phyloP scores from a whole-genome alignment of 2,113 vertebrate genomes.

The Caretta caretta region DNA sequence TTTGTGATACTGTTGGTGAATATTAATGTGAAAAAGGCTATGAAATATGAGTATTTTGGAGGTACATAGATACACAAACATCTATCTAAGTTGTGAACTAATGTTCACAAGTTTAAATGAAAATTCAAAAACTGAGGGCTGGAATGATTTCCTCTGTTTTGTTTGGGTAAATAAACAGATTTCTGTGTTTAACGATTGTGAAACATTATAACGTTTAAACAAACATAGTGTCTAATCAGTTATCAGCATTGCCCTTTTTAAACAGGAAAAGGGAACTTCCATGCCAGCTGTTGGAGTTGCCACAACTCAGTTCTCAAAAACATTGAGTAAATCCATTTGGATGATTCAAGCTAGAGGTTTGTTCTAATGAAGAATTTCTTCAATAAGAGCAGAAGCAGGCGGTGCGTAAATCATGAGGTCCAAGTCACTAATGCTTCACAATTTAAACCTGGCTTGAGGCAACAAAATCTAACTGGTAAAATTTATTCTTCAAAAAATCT shows the following conservation, averaged over 20 bases:
- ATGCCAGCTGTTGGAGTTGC: background rate
- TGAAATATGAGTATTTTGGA: slow-evolving; percentile 89
- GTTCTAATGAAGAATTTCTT: slow-evolving; percentile 6
- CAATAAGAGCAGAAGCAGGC: background rate
- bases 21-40: slow-evolving; percentile 90
- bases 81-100: slow-evolving; percentile 81
- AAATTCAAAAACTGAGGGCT: slow-evolving; percentile 85
- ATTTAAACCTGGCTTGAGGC: slow-evolving; percentile 6
- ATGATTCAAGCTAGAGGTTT: background rate
- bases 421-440: background rate
- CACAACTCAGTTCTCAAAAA: background rate
- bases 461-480: background rate
- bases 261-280: background rate
- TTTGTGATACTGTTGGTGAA: slow-evolving; percentile 94
- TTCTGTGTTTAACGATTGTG: slow-evolving; percentile 86
- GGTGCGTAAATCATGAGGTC: background rate
- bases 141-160: slow-evolving; percentile 87
- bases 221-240: background rate
- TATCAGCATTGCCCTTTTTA: background rate
- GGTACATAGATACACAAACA: slow-evolving; percentile 85
- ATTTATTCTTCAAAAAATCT: background rate
- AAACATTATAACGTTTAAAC: slow-evolving; percentile 65
- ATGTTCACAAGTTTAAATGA: slow-evolving; percentile 85
- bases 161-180: slow-evolving; percentile 89
- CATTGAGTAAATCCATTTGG: background rate